Evolutionary conservation across 2,113 vertebrate species (phyloP), one percentile per base, ranked within the genome.

Genomic region (Nyctibius bracteatus): DNA sequence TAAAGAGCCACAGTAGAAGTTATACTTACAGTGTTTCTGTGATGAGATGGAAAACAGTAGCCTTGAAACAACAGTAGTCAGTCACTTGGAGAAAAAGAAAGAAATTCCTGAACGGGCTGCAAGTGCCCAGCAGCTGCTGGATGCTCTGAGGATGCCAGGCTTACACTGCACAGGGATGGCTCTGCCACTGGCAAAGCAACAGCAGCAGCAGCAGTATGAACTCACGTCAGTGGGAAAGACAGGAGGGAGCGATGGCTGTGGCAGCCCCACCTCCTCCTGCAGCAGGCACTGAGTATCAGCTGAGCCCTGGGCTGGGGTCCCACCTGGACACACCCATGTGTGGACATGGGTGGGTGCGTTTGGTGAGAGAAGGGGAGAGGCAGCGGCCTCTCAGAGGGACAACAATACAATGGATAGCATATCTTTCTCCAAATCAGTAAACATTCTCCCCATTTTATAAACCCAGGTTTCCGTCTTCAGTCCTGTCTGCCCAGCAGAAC

Each of bases 191-290:
- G 51, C 63, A 74, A 20, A 73, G 68, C 85, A 61, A 72, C 89
- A 61, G 81, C 80, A 20, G 39, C 59, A 61, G 83, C 81, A 41
- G 62, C 92, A 90, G 72, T 88, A 55, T 39, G 77, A 68, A 25
- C 62, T 77, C 58, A 4, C 81, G 86, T 61, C 33, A 41, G 71
- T 19, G 55, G 46, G 51, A 54, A 91, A 61, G 73, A 71, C 51
- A 11, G 77, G 87, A 71, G 55, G 77, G 41, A 54, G 86, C 79
- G 23, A 63, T 41, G 89, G 73, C 86, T 43, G 82, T 74, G 81
- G 86, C 81, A 96, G 94, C 90, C 90, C 93, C 97, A 85, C 96
- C 97, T 96, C 96, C 25, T 25, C 21, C 49, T 49, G 87, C 95
- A 93, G 94, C 91, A 61, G 70, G 44, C 61, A 21, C 81, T 8